phyloP scores from a whole-genome alignment of 2,888 invertebrate species.

The Caenorhabditis imperialis region DNA sequence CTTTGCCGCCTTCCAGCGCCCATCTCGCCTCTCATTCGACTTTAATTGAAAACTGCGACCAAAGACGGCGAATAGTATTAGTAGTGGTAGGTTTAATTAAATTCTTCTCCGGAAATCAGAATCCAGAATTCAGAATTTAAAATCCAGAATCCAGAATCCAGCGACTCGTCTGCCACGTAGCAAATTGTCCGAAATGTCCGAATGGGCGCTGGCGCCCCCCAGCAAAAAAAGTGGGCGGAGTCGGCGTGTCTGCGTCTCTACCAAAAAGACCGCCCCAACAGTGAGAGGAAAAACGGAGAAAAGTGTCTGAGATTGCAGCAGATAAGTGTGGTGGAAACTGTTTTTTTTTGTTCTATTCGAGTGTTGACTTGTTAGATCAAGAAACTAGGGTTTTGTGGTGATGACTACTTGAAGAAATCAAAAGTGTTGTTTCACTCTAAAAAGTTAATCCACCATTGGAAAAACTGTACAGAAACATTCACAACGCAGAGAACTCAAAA shows the following conservation, averaged over 20 bases:
- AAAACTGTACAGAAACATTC: no score
- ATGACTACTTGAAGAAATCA: no score
- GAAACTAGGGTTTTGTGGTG: no score
- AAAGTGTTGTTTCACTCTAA: no score
- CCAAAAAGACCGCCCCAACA: slow-evolving; percentile 6
- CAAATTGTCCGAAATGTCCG: no score
- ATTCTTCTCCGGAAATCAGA: no score
- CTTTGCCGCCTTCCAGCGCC: slow-evolving; percentile 29
- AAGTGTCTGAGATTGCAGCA: slow-evolving; percentile 28
- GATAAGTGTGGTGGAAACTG: slow-evolving; percentile 15
- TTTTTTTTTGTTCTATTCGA: slow-evolving; percentile 8
- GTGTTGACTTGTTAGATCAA: no score
- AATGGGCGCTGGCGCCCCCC: slow-evolving; percentile 24
- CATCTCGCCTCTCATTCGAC: not conserved
- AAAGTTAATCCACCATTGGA: no score
- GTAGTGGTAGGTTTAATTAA: slow-evolving; percentile 9
- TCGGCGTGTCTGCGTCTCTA: slow-evolving; percentile 17
- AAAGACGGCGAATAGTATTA: not conserved
- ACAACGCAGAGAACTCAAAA: no score
- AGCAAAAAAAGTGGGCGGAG: slow-evolving; percentile 37
- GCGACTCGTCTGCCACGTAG: no score
- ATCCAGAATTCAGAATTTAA: no score
- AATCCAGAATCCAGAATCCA: no score
- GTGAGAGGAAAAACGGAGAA: slow-evolving; percentile 14
- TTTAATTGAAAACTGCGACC: slow-evolving; percentile 16